Evolutionary conservation across 2,113 vertebrate species (phyloP).

Genomic region (Charadrius vociferus): DNA sequence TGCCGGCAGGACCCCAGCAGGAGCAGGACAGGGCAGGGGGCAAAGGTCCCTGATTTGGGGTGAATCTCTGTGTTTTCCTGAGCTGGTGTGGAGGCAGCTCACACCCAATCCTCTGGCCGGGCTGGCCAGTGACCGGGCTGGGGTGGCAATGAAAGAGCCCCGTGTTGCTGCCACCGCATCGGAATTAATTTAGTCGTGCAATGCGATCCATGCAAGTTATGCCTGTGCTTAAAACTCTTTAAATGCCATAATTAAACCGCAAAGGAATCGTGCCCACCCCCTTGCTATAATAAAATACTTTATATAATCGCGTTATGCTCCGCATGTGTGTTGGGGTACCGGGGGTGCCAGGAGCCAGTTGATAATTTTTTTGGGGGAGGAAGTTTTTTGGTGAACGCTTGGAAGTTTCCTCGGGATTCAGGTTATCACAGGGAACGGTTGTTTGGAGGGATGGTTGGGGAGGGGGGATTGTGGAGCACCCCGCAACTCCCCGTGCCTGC

Average conservation of each 20-base stretch:
- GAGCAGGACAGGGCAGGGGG: neutral
- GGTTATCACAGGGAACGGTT: neutral
- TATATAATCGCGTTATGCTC: constrained; percentile 49
- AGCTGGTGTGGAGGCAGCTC: neutral
- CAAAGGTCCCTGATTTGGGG: neutral
- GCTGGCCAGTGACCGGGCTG: neutral
- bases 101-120: fast-evolving
- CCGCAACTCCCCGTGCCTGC: neutral
- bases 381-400: neutral
- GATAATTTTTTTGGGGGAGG: neutral
- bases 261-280: constrained; percentile 48
- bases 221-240: constrained; percentile 55
- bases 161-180: neutral
- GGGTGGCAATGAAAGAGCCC: constrained; percentile 34
- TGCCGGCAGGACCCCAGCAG: fast-evolving
- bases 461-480: neutral
- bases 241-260: constrained; percentile 68
- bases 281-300: constrained; percentile 72
- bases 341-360: neutral
- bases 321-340: neutral
- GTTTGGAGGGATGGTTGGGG: neutral
- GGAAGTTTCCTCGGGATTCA: neutral
- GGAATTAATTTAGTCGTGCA: constrained; percentile 32
- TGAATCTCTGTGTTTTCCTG: neutral
- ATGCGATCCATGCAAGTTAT: constrained; percentile 46